Conservation (phyloP, 2,888 invertebrate species). For the Athalia rosae region DNA sequence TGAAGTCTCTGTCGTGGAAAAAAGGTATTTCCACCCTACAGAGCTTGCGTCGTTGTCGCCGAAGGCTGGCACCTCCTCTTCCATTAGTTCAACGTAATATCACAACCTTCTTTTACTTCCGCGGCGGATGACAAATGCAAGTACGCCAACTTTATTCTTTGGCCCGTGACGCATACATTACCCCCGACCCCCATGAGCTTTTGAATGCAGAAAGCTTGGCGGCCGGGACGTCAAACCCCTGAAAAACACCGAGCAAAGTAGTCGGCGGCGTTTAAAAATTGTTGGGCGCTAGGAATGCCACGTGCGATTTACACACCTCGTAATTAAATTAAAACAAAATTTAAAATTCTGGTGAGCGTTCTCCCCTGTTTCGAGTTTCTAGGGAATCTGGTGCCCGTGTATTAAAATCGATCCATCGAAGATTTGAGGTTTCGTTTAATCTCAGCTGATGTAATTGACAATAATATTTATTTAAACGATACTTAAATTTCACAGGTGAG, state of each 20-base stretch:
- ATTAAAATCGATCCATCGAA: no score
- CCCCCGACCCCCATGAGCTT: background rate
- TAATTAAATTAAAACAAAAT: background rate
- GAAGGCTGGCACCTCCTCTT: constrained; percentile 16
- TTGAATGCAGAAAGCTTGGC: background rate
- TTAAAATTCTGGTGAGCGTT: background rate
- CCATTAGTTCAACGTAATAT: constrained; percentile 45
- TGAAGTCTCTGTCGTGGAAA: constrained; percentile 25
- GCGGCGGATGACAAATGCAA: constrained; percentile 41
- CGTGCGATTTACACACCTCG: background rate
- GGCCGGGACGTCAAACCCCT: background rate
- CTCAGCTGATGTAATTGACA: no score
- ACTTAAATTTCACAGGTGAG: no score
- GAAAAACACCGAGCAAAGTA: constrained; percentile 6
- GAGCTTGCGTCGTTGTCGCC: constrained; percentile 28
- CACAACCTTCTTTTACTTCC: constrained; percentile 36
- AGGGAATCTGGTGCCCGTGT: background rate
- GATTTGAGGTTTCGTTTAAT: no score
- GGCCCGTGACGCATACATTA: constrained; percentile 22
- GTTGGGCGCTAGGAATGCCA: background rate
- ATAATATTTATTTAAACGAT: no score
- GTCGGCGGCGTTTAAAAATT: constrained; percentile 2
- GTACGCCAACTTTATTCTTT: constrained; percentile 34
- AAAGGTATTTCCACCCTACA: constrained; percentile 29
- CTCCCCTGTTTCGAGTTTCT: background rate